phyloP scores from a whole-genome alignment of 2,888 invertebrate genomes.

The Drosophila melanosoma region DNA sequence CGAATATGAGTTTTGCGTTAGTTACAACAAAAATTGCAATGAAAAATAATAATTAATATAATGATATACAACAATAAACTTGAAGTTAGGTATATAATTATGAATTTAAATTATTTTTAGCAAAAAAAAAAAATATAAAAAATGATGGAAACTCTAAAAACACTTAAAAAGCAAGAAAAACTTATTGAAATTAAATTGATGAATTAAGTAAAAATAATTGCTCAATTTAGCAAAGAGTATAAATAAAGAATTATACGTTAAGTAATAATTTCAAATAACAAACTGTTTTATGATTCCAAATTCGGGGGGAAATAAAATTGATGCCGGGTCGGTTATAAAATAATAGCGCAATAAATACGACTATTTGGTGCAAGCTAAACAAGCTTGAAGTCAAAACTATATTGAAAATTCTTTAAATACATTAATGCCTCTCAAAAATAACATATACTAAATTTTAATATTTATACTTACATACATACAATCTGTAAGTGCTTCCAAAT shows the following conservation, averaged over 20 bases:
- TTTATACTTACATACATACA: not conserved
- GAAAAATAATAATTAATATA: conserved; percentile 54
- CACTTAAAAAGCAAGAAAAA: conserved; percentile 65
- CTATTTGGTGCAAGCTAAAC: not conserved
- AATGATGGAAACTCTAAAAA: conserved; percentile 55
- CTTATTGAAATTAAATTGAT: conserved; percentile 74
- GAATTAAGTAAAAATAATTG: conserved; percentile 82
- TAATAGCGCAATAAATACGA: not conserved
- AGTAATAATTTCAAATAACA: conserved; percentile 77
- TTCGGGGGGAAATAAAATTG: not conserved
- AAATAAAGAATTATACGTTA: conserved; percentile 84
- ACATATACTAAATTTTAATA: not conserved
- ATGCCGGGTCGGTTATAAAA: not conserved
- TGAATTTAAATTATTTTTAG: conserved; percentile 82
- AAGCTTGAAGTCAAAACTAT: not conserved
- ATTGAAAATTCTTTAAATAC: not conserved
- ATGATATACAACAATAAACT: conserved; percentile 78
- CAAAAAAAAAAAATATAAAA: conserved; percentile 61
- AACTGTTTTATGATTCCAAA: conserved; percentile 8
- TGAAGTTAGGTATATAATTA: conserved; percentile 77
- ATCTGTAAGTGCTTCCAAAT: not conserved
- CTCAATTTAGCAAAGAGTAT: conserved; percentile 84
- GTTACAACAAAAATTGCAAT: conserved; percentile 44
- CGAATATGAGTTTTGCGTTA: conserved; percentile 54
- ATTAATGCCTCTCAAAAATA: not conserved